These are phyloP conservation scores for Enteromius mattozi DNA, from an alignment of 2,797 vertebrate genomes.

Conservation along the genomic window DNA sequence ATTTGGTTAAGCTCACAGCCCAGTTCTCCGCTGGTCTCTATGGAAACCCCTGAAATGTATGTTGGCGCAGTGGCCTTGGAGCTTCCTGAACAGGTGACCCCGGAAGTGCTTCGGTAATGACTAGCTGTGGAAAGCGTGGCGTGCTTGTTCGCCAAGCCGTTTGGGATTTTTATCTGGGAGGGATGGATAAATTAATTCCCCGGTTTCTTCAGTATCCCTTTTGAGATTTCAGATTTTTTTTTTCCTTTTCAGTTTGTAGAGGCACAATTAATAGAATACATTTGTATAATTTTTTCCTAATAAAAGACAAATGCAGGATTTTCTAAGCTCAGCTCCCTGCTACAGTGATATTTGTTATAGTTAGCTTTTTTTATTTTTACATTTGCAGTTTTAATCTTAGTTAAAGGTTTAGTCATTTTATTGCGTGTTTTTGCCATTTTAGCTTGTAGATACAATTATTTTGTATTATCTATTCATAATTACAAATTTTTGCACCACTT, in stretches of 20 bases:
- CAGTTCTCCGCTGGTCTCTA: constrained; percentile 80
- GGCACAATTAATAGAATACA: background rate
- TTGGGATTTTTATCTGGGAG: constrained; percentile 14
- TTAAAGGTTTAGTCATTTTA: background rate
- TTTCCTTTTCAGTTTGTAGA: background rate
- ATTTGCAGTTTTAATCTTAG: background rate
- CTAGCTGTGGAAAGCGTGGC: constrained; percentile 13
- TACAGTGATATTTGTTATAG: background rate
- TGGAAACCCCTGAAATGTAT: constrained; percentile 80
- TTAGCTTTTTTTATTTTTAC: background rate
- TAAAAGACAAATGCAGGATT: background rate
- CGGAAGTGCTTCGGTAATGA: constrained; percentile 61
- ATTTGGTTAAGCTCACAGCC: constrained; percentile 70
- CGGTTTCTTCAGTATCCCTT: background rate
- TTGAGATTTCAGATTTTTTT: background rate
- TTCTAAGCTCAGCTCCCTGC: constrained; percentile 61
- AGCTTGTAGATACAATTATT: background rate
- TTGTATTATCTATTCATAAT: background rate
- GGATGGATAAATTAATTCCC: background rate
- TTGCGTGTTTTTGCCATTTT: background rate
- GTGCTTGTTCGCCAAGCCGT: background rate
- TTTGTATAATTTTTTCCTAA: background rate
- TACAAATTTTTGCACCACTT: background rate
- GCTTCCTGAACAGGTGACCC: constrained; percentile 75
- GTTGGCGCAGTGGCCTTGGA: constrained; percentile 72